phyloP scores from a whole-genome alignment of 2,113 vertebrate species.

The Pipra filicauda region DNA sequence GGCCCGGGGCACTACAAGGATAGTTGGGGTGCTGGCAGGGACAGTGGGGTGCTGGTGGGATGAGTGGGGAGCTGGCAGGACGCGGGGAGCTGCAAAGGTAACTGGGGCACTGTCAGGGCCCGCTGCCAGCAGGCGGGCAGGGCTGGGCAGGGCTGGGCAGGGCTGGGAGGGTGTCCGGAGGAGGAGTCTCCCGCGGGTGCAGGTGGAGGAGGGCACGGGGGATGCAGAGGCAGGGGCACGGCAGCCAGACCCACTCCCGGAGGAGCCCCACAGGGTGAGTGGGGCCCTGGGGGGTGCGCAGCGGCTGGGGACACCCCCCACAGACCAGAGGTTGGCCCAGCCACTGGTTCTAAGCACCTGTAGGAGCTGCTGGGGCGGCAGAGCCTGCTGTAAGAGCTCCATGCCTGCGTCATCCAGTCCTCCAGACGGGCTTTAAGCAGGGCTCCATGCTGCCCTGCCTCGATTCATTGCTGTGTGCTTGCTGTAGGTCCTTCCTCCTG shows the following conservation, averaged over 20 bases:
- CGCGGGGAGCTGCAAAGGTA: not conserved
- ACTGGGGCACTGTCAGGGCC: not conserved
- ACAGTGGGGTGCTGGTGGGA: not conserved
- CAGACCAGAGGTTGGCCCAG: not conserved
- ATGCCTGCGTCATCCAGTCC: not conserved
- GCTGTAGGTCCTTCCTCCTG: not conserved
- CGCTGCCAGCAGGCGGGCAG: not conserved
- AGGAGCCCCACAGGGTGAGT: slow-evolving; percentile 31
- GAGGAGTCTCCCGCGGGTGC: slow-evolving; percentile 25
- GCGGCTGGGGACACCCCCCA: not conserved
- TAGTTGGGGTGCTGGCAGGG: not conserved
- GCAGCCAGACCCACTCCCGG: not conserved
- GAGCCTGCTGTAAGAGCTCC: not conserved
- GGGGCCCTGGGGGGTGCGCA: not conserved
- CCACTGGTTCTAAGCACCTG: not conserved
- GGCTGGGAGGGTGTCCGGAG: not conserved
- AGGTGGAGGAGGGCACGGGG: slow-evolving; percentile 13
- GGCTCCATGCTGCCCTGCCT: not conserved
- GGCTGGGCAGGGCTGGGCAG: not conserved
- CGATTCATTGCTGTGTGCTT: not conserved
- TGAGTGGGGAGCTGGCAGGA: not conserved
- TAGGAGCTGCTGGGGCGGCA: not conserved
- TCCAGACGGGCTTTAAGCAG: not conserved
- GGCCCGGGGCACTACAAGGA: not conserved
- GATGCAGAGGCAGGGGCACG: not conserved